Base-by-base conservation (phyloP, 2,113 vertebrate genomes). In the Catharus minimus region DNA sequence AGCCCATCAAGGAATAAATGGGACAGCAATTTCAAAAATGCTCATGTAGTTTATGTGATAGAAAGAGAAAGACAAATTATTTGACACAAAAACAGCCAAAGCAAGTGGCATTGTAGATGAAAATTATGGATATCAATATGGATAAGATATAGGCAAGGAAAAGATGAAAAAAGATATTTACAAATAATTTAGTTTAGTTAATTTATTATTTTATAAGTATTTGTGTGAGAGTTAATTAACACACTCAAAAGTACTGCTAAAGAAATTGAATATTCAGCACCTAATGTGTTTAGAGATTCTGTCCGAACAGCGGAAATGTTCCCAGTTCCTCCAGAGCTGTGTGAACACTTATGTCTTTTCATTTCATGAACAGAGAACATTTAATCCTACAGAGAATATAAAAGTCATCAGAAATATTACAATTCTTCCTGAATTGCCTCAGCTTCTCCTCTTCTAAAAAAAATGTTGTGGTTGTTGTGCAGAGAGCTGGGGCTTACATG, bases 1-100 rank as follows among this genome's bases (percentile, higher is more conserved):
- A 88, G 46, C 49, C 86, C 83, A 94, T 95, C 49, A 88, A 82
- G 33, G 66, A 90, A 79, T 81, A 88, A 89, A 86, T 74, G 64
- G 60, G 69, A 95, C 20, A 71, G 76, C 50, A 56, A 61, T 73
- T 72, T 69, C 56, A 93, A 91, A 80, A 92, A 68, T 39, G 36
- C 7, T 81, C 5, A 28, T 88, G 56, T 82, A 72, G 47, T 61
- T 95, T 49, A 53, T 72, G 21, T 22, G 84, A 28, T 56, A 66
- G 74, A 67, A 92, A 75, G 49, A 81, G 36, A 81, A 88, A 77
- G 61, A 53, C 19, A 80, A 86, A 68, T 66, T 9, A 85, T 78
- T 76, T 92, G 33, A 88, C 82, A 78, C 20, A 74, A 72, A 52
- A 87, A 46, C 23, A 62, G 32, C 16, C 52, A 50, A 81, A 58